phyloP scores from a whole-genome alignment of 2,113 vertebrate species.

The Gallinago media region DNA sequence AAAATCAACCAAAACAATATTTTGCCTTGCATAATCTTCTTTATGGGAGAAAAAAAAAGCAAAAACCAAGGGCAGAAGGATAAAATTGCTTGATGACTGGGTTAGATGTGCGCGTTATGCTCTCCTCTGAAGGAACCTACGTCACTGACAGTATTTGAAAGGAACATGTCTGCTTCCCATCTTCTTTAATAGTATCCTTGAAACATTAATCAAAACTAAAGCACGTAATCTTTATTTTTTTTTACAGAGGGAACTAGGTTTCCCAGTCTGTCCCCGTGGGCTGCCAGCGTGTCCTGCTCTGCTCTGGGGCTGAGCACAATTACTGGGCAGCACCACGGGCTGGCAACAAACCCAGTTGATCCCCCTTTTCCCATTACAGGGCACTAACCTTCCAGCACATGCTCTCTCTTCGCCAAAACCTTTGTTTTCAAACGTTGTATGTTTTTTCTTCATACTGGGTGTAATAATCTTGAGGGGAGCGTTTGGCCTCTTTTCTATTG shows the following conservation, averaged over 20 bases:
- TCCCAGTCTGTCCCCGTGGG: background rate
- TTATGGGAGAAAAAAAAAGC: background rate
- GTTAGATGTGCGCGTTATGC: background rate
- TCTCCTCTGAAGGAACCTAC: background rate
- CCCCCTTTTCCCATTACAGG: background rate
- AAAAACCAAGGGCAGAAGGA: background rate
- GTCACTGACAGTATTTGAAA: background rate
- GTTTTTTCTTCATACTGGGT: background rate
- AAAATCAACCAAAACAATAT: background rate
- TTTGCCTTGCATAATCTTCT: background rate
- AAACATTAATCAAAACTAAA: background rate
- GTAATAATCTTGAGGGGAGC: background rate
- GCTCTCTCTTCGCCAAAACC: background rate
- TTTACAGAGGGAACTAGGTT: background rate
- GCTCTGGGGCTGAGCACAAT: background rate
- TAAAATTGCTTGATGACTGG: background rate
- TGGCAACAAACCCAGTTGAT: background rate
- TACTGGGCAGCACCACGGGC: background rate
- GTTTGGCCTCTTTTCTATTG: background rate
- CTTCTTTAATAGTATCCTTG: background rate
- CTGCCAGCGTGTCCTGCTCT: background rate
- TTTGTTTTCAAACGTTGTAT: background rate
- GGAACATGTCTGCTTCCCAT: background rate
- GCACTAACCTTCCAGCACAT: background rate
- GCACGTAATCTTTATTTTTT: background rate